Conservation (phyloP, 2,888 invertebrate species). For the Pseudanteris insignis region DNA sequence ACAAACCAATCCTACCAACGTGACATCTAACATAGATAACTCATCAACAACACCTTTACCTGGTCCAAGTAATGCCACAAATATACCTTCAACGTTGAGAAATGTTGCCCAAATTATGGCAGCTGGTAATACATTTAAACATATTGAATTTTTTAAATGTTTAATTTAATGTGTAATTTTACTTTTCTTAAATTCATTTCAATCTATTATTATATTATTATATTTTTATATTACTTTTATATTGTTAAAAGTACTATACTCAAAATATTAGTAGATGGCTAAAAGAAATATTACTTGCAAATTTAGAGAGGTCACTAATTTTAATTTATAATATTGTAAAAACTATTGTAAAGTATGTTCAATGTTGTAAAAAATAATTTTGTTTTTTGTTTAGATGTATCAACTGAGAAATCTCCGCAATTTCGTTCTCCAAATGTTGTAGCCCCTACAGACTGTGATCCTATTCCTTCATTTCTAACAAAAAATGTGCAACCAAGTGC, state of each 20-base stretch:
- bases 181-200: no score
- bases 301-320: no score
- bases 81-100: slow-evolving; percentile 59
- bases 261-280: no score
- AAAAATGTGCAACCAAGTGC: slow-evolving; percentile 58
- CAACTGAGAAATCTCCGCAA: slow-evolving; percentile 66
- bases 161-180: no score
- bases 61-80: slow-evolving; percentile 62
- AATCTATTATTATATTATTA: slow-evolving; percentile 2
- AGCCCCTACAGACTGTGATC: slow-evolving; percentile 83
- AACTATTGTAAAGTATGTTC: no score
- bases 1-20: slow-evolving; percentile 55
- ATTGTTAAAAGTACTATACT: no score
- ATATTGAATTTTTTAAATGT: slow-evolving; percentile 5
- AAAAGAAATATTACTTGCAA: no score
- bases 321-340: no score
- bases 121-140: slow-evolving; percentile 61
- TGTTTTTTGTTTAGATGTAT: slow-evolving; percentile 51
- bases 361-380: neutral
- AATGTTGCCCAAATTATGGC: slow-evolving; percentile 64
- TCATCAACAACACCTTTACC: slow-evolving; percentile 58
- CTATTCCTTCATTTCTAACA: slow-evolving; percentile 62
- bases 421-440: slow-evolving; percentile 88
- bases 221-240: no score
- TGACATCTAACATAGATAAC: slow-evolving; percentile 53